phyloP scores from a whole-genome alignment of 2,888 invertebrate genomes.

The Dolichopus griseipennis region DNA sequence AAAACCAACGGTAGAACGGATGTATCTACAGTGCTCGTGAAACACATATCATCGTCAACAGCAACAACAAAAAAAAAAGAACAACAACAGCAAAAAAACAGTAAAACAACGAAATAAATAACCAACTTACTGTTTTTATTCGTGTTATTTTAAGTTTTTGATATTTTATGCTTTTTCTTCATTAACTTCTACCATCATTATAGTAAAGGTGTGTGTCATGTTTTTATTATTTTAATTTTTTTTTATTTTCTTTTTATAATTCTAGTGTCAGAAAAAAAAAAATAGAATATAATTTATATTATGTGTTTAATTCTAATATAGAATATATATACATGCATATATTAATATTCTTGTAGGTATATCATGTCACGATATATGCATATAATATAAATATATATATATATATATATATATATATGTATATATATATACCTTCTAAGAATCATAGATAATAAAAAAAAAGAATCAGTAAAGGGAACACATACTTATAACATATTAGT shows the following conservation, averaged over 20 bases:
- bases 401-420: neutral
- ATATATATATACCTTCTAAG: too few species aligned
- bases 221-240: neutral
- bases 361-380: too few species aligned
- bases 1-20: neutral
- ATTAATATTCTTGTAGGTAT: too few species aligned
- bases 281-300: neutral
- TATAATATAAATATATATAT: neutral
- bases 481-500: too few species aligned
- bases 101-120: neutral
- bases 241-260: neutral
- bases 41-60: neutral
- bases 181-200: neutral
- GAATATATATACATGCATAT: neutral
- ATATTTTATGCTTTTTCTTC: neutral
- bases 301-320: neutral
- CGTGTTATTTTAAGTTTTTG: neutral
- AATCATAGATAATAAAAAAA: too few species aligned
- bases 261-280: neutral
- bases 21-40: neutral
- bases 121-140: neutral
- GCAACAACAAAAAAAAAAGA: neutral
- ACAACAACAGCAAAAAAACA: neutral
- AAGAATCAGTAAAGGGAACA: too few species aligned
- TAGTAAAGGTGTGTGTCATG: neutral